Base-by-base conservation (phyloP, 2,113 vertebrate species). In the Athene noctua region DNA sequence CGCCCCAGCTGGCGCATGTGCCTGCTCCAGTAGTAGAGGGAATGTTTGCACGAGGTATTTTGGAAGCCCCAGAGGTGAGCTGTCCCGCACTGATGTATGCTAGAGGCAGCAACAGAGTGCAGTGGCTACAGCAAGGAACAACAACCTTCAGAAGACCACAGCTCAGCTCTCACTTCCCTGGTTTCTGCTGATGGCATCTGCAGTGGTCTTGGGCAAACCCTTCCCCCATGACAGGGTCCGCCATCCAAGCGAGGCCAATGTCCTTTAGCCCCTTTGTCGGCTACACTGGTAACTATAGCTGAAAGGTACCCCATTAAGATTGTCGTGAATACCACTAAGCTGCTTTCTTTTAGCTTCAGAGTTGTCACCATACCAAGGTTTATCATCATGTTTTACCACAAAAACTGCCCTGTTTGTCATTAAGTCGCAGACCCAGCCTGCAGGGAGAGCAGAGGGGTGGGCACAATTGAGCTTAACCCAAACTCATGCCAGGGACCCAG, bases 11-110 rank as follows among this genome's bases (percentile, higher is more conserved):
- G 0, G 36, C 8, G 10, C 15, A 38, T 13, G 54, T 63, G 44
- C 38, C 34, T 0, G 0, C 21, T 44, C 30, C 40, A 54, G 21
- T 12, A 57, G 29, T 2, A 4, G 26, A 58, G 26, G 21, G 13
- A 27, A 19, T 2, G 7, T 66, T 80, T 59, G 44, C 51, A 72
- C 9, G 47, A 49, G 23, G 52, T 34, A 27, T 9, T 71, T 51
- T 15, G 29, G 52, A 79, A 84, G 44, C 38, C 77, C 63, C 47
- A 55, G 52, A 63, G 42, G 32, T 32, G 51, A 90, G 58, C 34
- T 81, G 55, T 40, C 14, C 68, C 8, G 1, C 72, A 34, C 12
- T 15, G 26, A 47, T 6, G 18, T 22, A 65, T 13, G 21, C 32
- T 40, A 61, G 25, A 46, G 30, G 70, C 59, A 88, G 85, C 57